Evolutionary conservation across 2,113 vertebrate genomes (phyloP).

Genomic region (Catharus bicknelli): DNA sequence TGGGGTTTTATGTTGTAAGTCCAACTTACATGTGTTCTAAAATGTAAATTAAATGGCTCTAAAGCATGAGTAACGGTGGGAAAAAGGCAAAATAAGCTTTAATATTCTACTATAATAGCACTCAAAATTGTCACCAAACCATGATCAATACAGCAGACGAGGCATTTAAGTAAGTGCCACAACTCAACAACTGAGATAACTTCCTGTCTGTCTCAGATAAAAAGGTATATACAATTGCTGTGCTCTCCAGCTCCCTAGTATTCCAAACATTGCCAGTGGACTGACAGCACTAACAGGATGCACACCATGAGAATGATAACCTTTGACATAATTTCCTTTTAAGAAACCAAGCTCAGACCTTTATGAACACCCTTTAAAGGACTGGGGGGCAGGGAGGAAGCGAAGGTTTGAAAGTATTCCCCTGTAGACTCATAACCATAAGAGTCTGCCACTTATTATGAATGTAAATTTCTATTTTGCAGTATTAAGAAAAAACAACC

Average conservation of each 20-base stretch:
- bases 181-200: not conserved
- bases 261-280: not conserved
- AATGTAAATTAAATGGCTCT: not conserved
- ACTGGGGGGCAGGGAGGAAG: not conserved
- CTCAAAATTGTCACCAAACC: not conserved
- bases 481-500: not conserved
- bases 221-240: not conserved
- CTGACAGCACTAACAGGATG: not conserved
- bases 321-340: not conserved
- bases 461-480: not conserved
- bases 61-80: not conserved
- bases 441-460: not conserved
- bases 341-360: not conserved
- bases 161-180: not conserved
- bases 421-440: not conserved
- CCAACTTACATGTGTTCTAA: not conserved
- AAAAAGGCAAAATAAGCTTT: not conserved
- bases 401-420: not conserved
- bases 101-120: not conserved
- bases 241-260: not conserved
- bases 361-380: not conserved
- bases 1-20: not conserved
- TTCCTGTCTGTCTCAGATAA: not conserved
- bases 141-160: not conserved
- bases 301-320: not conserved